Evolutionary conservation across 2,797 vertebrate species (phyloP).

Genomic region (Squalus acanthias): DNA sequence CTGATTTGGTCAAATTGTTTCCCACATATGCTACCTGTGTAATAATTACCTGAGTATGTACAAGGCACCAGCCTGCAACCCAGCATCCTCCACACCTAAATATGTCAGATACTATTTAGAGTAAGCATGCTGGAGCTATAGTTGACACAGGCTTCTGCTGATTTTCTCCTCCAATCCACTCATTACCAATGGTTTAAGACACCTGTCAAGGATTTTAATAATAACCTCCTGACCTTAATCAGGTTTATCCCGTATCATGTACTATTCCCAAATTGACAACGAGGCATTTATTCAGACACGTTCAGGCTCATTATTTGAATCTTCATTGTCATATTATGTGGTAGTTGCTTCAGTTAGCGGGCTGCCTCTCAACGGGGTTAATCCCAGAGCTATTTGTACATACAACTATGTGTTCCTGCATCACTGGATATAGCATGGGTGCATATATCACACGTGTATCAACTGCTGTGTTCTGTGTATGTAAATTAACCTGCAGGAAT

Average conservation of each 20-base stretch:
- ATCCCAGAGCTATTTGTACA: too few species aligned
- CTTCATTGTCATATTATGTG: too few species aligned
- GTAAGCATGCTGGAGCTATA: not conserved
- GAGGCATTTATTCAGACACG: not conserved
- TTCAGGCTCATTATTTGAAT: not conserved
- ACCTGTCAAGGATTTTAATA: not conserved
- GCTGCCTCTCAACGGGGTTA: not conserved
- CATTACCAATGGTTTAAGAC: constrained; percentile 31
- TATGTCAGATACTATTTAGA: constrained; percentile 20
- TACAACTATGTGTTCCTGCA: not conserved
- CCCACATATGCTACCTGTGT: not conserved
- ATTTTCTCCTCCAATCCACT: constrained; percentile 8
- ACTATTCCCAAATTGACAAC: not conserved
- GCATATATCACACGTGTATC: not conserved
- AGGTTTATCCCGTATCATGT: not conserved
- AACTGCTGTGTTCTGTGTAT: not conserved
- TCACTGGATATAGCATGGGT: not conserved
- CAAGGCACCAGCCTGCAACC: not conserved
- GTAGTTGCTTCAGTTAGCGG: not conserved
- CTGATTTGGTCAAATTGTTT: not conserved
- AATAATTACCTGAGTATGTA: not conserved
- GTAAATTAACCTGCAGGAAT: not conserved
- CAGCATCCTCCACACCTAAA: not conserved
- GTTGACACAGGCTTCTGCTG: not conserved
- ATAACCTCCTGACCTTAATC: constrained; percentile 34